Percentiles rank a stretch among this genome's conserved stretches.
Conservation (phyloP, 2,888 invertebrate species). For the Pyrrhia umbra region DNA sequence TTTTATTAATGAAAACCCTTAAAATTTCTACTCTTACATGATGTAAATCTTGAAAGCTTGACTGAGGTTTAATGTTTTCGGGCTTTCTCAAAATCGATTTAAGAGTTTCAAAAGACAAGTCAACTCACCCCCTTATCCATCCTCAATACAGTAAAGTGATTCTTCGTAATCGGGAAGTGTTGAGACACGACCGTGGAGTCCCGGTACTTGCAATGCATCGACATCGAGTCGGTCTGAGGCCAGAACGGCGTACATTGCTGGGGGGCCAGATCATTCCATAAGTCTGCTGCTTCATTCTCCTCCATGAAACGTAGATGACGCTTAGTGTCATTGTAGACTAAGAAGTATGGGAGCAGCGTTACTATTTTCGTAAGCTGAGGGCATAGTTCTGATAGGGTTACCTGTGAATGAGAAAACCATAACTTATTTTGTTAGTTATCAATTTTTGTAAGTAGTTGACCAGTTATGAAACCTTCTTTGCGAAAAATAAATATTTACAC, state of each 20-base stretch:
- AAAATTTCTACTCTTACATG: neutral
- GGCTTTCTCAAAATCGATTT: neutral
- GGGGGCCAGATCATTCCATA: conserved; percentile 94
- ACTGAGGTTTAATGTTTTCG: neutral
- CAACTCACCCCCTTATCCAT: conserved; percentile 95
- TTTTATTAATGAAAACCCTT: conserved; percentile 26
- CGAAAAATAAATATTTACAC: too few relatives aligned
- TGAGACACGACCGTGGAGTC: conserved; percentile 94
- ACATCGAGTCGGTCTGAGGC: conserved; percentile 95
- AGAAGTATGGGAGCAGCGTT: conserved; percentile 94
- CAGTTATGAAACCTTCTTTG: too few relatives aligned
- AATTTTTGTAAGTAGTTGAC: neutral
- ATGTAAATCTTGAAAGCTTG: neutral
- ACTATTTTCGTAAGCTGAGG: conserved; percentile 94
- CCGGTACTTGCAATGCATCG: conserved; percentile 94
- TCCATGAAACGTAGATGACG: conserved; percentile 94
- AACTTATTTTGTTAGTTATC: too few relatives aligned
- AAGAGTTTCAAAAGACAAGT: neutral
- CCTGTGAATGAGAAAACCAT: conserved; percentile 73
- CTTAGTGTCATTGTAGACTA: conserved; percentile 93
- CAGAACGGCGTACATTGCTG: conserved; percentile 94
- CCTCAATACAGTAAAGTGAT: conserved; percentile 93
- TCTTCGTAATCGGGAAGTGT: conserved; percentile 93
- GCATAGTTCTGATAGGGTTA: conserved; percentile 92
- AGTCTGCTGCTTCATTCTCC: conserved; percentile 95